Evolutionary conservation across 2,888 invertebrate species (phyloP).

Genomic region (Trachelus troglodyta): DNA sequence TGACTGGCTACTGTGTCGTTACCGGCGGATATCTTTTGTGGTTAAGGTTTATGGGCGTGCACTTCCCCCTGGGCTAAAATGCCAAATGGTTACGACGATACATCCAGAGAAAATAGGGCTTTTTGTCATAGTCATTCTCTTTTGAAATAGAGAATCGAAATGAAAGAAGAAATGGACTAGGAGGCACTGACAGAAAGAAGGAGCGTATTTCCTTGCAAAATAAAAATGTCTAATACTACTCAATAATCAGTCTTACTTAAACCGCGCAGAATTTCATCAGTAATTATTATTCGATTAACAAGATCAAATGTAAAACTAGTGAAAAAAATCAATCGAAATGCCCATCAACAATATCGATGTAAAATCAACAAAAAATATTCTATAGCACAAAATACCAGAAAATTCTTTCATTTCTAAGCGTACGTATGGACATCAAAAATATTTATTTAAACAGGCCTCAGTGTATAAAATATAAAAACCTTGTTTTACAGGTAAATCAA

Average conservation of each 20-base stretch:
- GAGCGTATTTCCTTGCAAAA: not conserved
- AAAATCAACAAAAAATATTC: not conserved
- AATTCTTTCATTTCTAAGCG: not conserved
- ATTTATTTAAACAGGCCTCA: not conserved
- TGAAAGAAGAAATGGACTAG: not conserved
- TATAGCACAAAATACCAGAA: not conserved
- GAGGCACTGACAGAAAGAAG: not conserved
- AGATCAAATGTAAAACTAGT: not conserved
- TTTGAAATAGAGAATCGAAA: constrained; percentile 3
- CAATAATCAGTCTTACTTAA: not conserved
- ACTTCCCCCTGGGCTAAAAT: constrained; percentile 57
- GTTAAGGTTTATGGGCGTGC: constrained; percentile 59
- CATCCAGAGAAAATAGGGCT: not conserved
- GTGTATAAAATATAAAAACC: not conserved
- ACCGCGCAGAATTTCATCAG: not conserved
- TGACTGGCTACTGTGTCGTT: constrained; percentile 63
- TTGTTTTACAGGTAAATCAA: not conserved
- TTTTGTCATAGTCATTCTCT: not conserved
- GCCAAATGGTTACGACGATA: constrained; percentile 60
- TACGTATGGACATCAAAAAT: not conserved
- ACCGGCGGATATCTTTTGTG: constrained; percentile 65
- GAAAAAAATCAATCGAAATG: too few relatives aligned
- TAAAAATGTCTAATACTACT: not conserved
- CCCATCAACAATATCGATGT: too few relatives aligned
- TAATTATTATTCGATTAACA: not conserved